A percentile compares a stretch with the other conserved stretches of the same genome.
These are phyloP conservation scores for Vesta saturnalis DNA, from an alignment of 2,888 invertebrate genomes.

Conservation along the genomic window DNA sequence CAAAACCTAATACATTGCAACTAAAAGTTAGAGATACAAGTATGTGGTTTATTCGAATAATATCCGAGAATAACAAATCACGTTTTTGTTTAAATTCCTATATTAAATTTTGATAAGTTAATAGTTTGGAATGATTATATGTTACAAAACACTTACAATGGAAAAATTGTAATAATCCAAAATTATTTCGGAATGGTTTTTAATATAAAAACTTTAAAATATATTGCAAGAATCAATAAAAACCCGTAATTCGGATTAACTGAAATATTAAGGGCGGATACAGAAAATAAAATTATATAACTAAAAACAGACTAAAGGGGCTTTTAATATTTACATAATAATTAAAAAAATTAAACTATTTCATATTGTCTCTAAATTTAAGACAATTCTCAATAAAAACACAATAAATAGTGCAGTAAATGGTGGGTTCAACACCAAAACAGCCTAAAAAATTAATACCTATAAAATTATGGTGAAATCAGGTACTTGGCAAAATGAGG, in stretches of 20 bases:
- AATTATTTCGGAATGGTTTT: constrained; percentile 34
- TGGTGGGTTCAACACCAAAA: constrained; percentile 18
- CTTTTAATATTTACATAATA: constrained; percentile 23
- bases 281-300: no score
- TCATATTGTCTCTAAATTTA: no score
- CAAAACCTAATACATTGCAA: constrained; percentile 55
- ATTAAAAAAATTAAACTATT: constrained; percentile 24
- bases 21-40: constrained; percentile 36
- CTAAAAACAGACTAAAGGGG: no score
- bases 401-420: constrained; percentile 20
- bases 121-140: constrained; percentile 22
- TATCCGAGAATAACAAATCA: constrained; percentile 19
- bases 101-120: no score
- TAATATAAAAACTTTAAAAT: constrained; percentile 21
- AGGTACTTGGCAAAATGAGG: constrained; percentile 39
- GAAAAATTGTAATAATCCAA: constrained; percentile 23
- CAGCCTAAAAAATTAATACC: constrained; percentile 22
- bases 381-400: constrained; percentile 17
- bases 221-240: constrained; percentile 24
- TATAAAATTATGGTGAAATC: constrained; percentile 29
- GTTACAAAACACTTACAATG: constrained; percentile 16
- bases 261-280: constrained; percentile 8
- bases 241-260: constrained; percentile 20
- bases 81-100: constrained; percentile 9
- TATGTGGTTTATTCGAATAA: constrained; percentile 21